Percentiles rank a stretch among this genome's conserved stretches.
Conservation (phyloP, 2,888 invertebrate species). For the Criorhina ranunculi region DNA sequence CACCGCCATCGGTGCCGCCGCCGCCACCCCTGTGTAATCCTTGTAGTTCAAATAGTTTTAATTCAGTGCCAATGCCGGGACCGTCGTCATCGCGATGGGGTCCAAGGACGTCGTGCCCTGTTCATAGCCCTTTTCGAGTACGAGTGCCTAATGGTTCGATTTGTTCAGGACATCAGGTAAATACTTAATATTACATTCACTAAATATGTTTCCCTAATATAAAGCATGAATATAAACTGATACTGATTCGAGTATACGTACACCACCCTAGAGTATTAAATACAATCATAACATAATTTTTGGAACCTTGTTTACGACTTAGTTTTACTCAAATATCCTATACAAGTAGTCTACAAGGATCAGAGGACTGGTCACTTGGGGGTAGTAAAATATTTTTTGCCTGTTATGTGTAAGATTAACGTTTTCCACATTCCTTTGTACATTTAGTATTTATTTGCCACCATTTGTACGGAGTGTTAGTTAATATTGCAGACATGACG, state of each 20-base stretch:
- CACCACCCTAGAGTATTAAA: neutral
- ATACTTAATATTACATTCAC: slow-evolving; percentile 19
- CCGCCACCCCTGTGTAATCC: slow-evolving; percentile 84
- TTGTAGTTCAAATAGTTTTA: slow-evolving; percentile 84
- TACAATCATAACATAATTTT: slow-evolving; percentile 1
- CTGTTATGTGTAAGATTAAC: no score
- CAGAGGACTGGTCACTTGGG: no score
- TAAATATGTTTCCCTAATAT: neutral
- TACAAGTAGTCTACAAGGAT: neutral
- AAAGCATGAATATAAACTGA: neutral
- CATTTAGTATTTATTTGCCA: no score
- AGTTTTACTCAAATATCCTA: neutral
- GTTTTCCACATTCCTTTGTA: no score
- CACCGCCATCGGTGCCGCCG: slow-evolving; percentile 81
- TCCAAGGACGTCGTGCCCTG: slow-evolving; percentile 84
- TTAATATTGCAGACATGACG: no score
- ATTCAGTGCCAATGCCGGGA: slow-evolving; percentile 84
- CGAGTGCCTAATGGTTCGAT: slow-evolving; percentile 85
- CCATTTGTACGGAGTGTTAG: no score
- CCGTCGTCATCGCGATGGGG: slow-evolving; percentile 84
- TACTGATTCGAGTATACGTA: neutral
- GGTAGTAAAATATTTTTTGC: no score
- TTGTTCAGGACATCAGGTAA: slow-evolving; percentile 85
- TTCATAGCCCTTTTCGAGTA: slow-evolving; percentile 85
- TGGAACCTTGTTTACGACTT: neutral